Evolutionary conservation across 2,797 vertebrate species (phyloP).

Genomic region (Lepus townsendii): DNA sequence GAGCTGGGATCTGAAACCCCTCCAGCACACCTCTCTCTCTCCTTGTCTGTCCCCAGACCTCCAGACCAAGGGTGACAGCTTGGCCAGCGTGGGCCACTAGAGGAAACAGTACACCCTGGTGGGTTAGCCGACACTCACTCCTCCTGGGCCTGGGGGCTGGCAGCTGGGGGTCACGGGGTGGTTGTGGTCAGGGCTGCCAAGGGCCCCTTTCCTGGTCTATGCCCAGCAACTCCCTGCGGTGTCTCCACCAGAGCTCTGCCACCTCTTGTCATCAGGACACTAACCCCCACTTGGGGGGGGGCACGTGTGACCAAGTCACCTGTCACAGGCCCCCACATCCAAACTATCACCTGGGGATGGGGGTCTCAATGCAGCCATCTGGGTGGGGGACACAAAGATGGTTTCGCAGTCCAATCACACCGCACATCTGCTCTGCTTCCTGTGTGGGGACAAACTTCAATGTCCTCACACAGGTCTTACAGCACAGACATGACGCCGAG

Average conservation of each 20-base stretch:
- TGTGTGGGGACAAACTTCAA: neutral
- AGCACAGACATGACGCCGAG: neutral
- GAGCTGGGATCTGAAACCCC: neutral
- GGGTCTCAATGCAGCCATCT: neutral
- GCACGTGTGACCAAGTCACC: neutral
- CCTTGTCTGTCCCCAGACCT: neutral
- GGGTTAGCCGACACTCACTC: neutral
- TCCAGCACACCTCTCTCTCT: neutral
- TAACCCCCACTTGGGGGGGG: neutral
- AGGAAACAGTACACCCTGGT: neutral
- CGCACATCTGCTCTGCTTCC: no score
- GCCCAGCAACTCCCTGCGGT: neutral
- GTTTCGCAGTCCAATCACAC: neutral
- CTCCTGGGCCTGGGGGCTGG: neutral
- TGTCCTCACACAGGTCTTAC: neutral
- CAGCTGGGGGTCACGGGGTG: neutral
- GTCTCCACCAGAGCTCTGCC: neutral
- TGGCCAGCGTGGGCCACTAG: no score
- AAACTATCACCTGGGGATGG: neutral
- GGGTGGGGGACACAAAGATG: neutral
- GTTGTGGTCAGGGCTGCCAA: neutral
- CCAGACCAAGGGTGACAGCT: neutral
- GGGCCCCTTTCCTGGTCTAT: neutral
- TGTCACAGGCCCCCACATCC: neutral
- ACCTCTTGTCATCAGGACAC: neutral